phyloP scores from a whole-genome alignment of 1,140 invertebrate species.

The Trichonephila clavata region DNA sequence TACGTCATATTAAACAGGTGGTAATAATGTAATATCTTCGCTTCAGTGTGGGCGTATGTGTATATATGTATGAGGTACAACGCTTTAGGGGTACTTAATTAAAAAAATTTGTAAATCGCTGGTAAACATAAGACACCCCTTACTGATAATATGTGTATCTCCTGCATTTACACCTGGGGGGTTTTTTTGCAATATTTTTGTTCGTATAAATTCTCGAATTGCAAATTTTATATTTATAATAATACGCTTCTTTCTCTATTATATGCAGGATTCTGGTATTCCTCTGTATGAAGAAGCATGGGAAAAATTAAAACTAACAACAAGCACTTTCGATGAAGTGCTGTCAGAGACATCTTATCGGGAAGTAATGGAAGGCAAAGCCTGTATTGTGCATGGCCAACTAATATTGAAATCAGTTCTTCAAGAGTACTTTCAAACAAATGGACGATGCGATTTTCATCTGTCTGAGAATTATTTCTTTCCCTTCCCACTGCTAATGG shows the following conservation, averaged over 20 bases:
- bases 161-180: too few species aligned
- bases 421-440: background rate
- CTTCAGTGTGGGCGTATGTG: too few species aligned
- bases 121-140: too few species aligned
- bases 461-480: conserved; percentile 38
- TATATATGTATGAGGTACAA: too few species aligned
- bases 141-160: too few species aligned
- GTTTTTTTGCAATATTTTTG: too few species aligned
- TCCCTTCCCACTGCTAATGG: conserved; percentile 36
- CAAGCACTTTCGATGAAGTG: background rate
- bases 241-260: background rate
- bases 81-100: too few species aligned
- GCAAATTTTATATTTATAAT: too few species aligned
- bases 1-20: too few species aligned
- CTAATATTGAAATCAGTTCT: background rate
- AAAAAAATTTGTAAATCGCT: too few species aligned
- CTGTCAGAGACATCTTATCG: background rate
- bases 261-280: conserved; percentile 9
- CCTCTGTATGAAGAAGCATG: conserved; percentile 22
- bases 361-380: background rate
- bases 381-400: background rate
- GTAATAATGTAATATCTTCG: too few species aligned
- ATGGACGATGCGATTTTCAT: conserved; percentile 35
- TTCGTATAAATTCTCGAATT: too few species aligned
- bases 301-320: background rate